phyloP scores from a whole-genome alignment of 1,140 invertebrate species.

The Rhyzopertha dominica region DNA sequence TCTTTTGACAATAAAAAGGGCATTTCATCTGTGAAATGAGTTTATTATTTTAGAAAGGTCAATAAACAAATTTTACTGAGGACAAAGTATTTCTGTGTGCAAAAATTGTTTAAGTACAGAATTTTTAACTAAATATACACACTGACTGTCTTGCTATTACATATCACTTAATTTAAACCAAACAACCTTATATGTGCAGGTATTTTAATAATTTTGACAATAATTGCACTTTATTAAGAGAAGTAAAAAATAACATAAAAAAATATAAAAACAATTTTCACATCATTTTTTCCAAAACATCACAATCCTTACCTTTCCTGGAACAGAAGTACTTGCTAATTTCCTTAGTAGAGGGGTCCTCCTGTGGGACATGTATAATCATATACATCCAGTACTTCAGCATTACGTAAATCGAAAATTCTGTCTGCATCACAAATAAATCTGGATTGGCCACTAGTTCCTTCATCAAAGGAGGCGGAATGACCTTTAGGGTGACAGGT shows the following conservation, averaged over 20 bases:
- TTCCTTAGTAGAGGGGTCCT: constrained; percentile 27
- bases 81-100: not conserved
- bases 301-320: constrained; percentile 37
- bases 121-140: constrained; percentile 5
- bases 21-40: constrained; percentile 45
- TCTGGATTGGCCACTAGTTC: constrained; percentile 60
- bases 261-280: too few relatives aligned
- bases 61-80: constrained; percentile 8
- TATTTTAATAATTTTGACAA: too few relatives aligned
- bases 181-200: too few relatives aligned
- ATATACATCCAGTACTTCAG: constrained; percentile 65
- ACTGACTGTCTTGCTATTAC: too few relatives aligned
- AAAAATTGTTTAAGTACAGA: too few relatives aligned
- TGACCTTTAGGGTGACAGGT: constrained; percentile 43
- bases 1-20: constrained; percentile 57
- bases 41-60: not conserved
- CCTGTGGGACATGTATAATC: constrained; percentile 37
- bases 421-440: constrained; percentile 74
- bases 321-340: constrained; percentile 49
- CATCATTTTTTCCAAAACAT: too few relatives aligned
- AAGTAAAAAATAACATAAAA: too few relatives aligned
- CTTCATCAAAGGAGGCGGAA: constrained; percentile 58
- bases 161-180: too few relatives aligned
- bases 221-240: not conserved
- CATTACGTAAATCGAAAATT: constrained; percentile 73